Evolutionary conservation across 2,113 vertebrate genomes (phyloP).

Genomic region (Neodontobutis hainanensis): DNA sequence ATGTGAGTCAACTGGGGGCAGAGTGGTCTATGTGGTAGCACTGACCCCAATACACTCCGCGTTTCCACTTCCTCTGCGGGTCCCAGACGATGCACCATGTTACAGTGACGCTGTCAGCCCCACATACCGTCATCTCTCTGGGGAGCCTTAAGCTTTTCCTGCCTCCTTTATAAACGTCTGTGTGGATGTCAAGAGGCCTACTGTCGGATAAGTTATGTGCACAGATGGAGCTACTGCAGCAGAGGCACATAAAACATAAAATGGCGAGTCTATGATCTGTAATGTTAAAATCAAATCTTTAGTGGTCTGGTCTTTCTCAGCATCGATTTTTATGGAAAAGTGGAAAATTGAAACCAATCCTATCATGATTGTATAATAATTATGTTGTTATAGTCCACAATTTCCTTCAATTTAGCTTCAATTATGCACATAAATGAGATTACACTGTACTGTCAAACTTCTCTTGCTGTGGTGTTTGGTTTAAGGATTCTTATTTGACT

Average conservation of each 20-base stretch:
- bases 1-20: slow-evolving; percentile 9
- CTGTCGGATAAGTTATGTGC: background rate
- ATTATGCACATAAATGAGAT: no score
- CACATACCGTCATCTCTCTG: background rate
- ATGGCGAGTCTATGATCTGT: background rate
- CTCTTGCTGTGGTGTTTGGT: no score
- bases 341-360: no score
- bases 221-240: background rate
- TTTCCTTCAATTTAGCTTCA: no score
- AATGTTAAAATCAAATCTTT: no score
- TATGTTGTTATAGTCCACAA: no score
- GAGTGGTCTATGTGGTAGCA: slow-evolving; percentile 42
- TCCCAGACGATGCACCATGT: slow-evolving; percentile 33
- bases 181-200: slow-evolving; percentile 1
- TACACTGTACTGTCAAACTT: no score
- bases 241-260: background rate
- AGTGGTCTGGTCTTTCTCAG: no score
- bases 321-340: no score
- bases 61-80: slow-evolving; percentile 45
- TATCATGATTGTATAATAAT: no score
- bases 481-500: no score
- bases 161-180: background rate
- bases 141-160: background rate
- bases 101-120: slow-evolving; percentile 13
- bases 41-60: slow-evolving; percentile 26